Conservation (phyloP, 2,797 vertebrate species). For the Pseudochromis fuscus region DNA sequence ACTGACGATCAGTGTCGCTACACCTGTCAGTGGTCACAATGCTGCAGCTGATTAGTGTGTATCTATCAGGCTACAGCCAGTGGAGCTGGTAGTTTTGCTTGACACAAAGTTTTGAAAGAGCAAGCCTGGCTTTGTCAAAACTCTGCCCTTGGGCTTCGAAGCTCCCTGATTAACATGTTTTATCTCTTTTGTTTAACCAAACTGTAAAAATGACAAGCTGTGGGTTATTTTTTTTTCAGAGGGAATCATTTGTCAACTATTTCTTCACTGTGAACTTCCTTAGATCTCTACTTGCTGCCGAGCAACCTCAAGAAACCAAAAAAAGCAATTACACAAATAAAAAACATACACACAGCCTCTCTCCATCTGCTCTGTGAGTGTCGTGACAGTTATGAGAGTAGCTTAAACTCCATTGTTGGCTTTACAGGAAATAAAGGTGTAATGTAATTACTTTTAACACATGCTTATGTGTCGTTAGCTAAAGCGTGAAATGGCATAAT, state of each 20-base stretch:
- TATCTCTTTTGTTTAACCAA: background rate
- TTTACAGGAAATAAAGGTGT: background rate
- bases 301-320: too few relatives aligned
- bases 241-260: background rate
- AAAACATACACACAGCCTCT: too few relatives aligned
- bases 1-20: too few relatives aligned
- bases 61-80: background rate
- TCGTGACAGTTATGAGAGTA: background rate
- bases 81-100: too few relatives aligned
- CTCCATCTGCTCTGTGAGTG: too few relatives aligned
- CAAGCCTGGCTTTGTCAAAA: background rate
- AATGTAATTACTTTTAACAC: slow-evolving; percentile 8
- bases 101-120: background rate
- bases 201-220: background rate
- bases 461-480: slow-evolving; percentile 2
- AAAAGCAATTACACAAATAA: too few relatives aligned
- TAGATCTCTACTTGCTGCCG: too few relatives aligned
- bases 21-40: too few relatives aligned
- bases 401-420: background rate
- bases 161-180: background rate
- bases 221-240: background rate
- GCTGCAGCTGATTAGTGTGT: too few relatives aligned
- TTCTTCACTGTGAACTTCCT: background rate
- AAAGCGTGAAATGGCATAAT: background rate
- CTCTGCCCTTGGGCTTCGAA: background rate